phyloP scores from a whole-genome alignment of 2,113 vertebrate genomes.

The Cebus imitator region DNA sequence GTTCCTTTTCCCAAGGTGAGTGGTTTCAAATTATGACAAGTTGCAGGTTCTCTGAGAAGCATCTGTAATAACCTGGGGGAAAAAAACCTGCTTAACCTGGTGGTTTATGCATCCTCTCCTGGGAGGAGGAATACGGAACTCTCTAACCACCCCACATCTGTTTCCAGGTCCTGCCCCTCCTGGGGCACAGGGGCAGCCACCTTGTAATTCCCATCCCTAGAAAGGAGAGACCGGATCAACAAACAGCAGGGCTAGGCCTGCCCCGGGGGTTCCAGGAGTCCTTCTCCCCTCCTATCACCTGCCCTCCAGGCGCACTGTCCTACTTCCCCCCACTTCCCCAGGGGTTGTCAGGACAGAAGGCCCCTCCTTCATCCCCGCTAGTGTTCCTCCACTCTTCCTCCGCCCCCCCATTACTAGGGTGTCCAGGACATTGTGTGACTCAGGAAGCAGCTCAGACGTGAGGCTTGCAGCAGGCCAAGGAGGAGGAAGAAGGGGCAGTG shows the following conservation, averaged over 20 bases:
- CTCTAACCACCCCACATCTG: neutral
- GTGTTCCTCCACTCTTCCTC: slow-evolving; percentile 29
- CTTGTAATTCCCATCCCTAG: neutral
- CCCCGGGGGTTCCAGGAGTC: neutral
- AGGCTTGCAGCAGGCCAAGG: slow-evolving; percentile 27
- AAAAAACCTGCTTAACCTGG: too few species aligned
- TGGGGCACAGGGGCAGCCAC: neutral
- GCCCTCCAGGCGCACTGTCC: neutral
- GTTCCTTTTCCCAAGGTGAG: neutral
- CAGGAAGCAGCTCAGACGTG: slow-evolving; percentile 77
- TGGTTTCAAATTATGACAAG: neutral
- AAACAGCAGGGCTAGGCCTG: neutral
- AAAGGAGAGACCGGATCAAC: neutral
- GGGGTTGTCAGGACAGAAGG: slow-evolving; percentile 45
- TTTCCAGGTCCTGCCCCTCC: neutral
- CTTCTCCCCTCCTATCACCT: neutral
- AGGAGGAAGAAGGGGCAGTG: slow-evolving; percentile 55
- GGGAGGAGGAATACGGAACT: neutral
- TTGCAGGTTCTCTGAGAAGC: neutral
- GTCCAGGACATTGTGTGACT: slow-evolving; percentile 80
- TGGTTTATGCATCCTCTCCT: neutral
- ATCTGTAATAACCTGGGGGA: too few species aligned
- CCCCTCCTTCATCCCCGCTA: slow-evolving; percentile 67
- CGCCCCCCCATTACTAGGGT: slow-evolving; percentile 66
- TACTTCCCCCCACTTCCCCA: neutral